Conservation (phyloP, 2,113 vertebrate species). For the Amblyopsis rosae region DNA sequence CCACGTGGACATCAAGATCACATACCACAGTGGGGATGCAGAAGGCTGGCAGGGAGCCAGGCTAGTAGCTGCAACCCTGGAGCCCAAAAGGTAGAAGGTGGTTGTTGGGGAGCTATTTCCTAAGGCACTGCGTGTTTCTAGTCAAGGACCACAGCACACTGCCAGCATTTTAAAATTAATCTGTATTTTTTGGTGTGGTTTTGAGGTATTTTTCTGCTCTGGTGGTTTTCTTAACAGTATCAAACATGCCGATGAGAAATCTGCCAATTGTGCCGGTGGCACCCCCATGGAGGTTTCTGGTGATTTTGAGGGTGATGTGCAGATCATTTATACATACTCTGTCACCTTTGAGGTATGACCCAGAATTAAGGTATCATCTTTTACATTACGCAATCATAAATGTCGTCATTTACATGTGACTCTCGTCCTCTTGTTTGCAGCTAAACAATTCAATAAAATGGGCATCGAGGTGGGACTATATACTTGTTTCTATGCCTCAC, state of each 20-base stretch:
- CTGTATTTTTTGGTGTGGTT: neutral
- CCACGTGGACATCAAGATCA: slow-evolving; percentile 93
- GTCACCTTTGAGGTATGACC: slow-evolving; percentile 82
- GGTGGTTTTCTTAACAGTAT: slow-evolving; percentile 74
- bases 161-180: neutral
- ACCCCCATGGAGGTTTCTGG: slow-evolving; percentile 89
- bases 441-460: slow-evolving; percentile 87
- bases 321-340: slow-evolving; percentile 88
- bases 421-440: slow-evolving; percentile 63
- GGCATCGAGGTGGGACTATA: slow-evolving; percentile 99
- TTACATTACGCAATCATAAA: neutral
- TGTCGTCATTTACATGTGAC: neutral
- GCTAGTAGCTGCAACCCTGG: slow-evolving; percentile 92
- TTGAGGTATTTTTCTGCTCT: slow-evolving; percentile 10
- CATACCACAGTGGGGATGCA: slow-evolving; percentile 84
- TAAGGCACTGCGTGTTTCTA: neutral
- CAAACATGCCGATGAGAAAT: slow-evolving; percentile 80
- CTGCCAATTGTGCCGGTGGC: slow-evolving; percentile 78
- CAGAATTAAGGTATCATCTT: neutral
- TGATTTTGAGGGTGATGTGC: slow-evolving; percentile 76
- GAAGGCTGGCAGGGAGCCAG: slow-evolving; percentile 85
- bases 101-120: neutral
- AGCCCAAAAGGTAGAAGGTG: slow-evolving; percentile 88
- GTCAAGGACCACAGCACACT: neutral
- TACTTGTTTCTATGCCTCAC: slow-evolving; percentile 98